Evolutionary conservation across 2,113 vertebrate genomes (phyloP).

Genomic region (Callipepla squamata): DNA sequence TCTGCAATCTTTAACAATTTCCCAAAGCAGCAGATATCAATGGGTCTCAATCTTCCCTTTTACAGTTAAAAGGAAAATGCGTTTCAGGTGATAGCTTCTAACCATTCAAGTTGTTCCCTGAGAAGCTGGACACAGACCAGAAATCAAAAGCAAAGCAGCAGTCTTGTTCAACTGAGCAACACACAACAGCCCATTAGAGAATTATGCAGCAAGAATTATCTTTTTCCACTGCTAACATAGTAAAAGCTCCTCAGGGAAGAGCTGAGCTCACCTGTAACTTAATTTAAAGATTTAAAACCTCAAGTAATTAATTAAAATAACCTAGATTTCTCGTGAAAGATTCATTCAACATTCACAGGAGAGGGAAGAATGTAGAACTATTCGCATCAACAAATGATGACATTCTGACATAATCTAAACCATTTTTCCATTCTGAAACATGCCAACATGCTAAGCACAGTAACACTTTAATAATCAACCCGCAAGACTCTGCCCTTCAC

Average conservation of each 20-base stretch:
- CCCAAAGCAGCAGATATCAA: neutral
- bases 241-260: constrained; percentile 49
- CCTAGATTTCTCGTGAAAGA: constrained; percentile 36
- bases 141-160: constrained; percentile 25
- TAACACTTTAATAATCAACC: neutral
- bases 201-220: constrained; percentile 25
- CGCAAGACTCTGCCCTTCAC: neutral
- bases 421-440: constrained; percentile 19
- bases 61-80: neutral
- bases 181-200: constrained; percentile 24
- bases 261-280: constrained; percentile 66
- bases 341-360: constrained; percentile 17
- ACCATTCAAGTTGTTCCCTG: neutral
- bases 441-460: neutral
- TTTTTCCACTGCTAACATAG: constrained; percentile 12
- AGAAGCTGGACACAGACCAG: constrained; percentile 24
- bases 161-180: neutral
- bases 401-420: neutral
- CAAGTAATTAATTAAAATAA: constrained; percentile 62
- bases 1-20: neutral
- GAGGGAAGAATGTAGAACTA: constrained; percentile 21
- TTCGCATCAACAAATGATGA: neutral
- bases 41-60: neutral
- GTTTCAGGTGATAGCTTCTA: neutral
- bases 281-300: constrained; percentile 46